Percentiles rank a stretch among this genome's conserved stretches.
These are phyloP conservation scores for Phortica okadai DNA, from an alignment of 2,888 invertebrate genomes.

Conservation along the genomic window DNA sequence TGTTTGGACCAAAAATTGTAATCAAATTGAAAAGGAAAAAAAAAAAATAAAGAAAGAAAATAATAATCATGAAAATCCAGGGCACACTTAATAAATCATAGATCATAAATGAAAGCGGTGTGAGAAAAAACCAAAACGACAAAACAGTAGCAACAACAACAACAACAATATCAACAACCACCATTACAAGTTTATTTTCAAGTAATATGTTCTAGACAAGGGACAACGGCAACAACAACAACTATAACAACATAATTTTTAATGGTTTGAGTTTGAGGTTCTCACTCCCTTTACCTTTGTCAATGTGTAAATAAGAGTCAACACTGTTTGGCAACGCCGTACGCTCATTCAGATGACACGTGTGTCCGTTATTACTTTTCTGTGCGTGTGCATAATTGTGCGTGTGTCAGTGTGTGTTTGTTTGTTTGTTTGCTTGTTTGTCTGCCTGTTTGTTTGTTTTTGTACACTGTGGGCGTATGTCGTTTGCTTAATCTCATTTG, in stretches of 20 bases:
- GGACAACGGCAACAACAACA: slow-evolving; percentile 1
- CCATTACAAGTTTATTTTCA: neutral
- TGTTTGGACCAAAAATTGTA: slow-evolving; percentile 42
- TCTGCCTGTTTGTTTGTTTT: neutral
- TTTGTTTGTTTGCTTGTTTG: slow-evolving; percentile 2
- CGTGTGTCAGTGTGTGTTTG: neutral
- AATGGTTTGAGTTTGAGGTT: too few relatives aligned
- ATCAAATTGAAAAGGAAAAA: slow-evolving; percentile 55
- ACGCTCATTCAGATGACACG: neutral
- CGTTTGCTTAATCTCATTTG: slow-evolving; percentile 17
- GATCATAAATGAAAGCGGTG: slow-evolving; percentile 32
- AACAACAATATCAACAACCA: slow-evolving; percentile 13
- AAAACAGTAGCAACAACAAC: slow-evolving; percentile 23
- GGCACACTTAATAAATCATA: slow-evolving; percentile 66
- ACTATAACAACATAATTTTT: neutral
- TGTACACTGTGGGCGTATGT: neutral
- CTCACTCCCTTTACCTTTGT: too few relatives aligned
- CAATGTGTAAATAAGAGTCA: too few relatives aligned
- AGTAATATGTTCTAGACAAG: neutral
- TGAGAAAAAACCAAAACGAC: neutral
- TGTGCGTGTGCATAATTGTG: neutral
- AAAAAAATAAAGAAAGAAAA: slow-evolving; percentile 21
- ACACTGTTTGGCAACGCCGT: neutral
- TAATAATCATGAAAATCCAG: slow-evolving; percentile 22
- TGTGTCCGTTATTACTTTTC: slow-evolving; percentile 6